These are phyloP conservation scores for Chinchilla lanigera DNA, from an alignment of 2,113 vertebrate genomes.

Conservation along the genomic window DNA sequence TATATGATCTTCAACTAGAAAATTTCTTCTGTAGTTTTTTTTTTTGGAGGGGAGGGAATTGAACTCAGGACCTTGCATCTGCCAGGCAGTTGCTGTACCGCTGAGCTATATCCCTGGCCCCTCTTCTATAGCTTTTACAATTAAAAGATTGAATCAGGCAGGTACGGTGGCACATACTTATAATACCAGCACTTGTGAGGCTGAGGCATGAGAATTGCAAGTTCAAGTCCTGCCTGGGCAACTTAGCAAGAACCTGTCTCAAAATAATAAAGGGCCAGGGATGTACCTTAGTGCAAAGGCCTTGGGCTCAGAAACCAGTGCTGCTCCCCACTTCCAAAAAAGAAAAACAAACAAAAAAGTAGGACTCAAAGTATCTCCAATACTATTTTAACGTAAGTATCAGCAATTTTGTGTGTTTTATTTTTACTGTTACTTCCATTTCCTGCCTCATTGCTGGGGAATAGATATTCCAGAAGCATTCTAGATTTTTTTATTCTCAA, in stretches of 20 bases:
- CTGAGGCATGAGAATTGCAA: neutral
- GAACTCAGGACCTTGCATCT: too few relatives aligned
- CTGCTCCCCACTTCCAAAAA: neutral
- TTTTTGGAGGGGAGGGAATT: too few relatives aligned
- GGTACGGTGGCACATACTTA: neutral
- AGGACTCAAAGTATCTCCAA: neutral
- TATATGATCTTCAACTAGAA: neutral
- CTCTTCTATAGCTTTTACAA: neutral
- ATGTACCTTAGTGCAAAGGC: neutral
- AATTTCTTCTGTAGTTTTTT: neutral
- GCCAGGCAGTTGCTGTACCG: too few relatives aligned
- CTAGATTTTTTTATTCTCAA: neutral
- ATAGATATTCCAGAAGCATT: neutral
- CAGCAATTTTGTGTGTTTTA: neutral
- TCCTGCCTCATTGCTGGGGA: neutral
- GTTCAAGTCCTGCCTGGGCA: neutral
- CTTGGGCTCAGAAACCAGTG: neutral
- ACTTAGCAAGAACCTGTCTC: neutral
- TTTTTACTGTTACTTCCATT: conserved; percentile 1
- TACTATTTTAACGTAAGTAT: neutral
- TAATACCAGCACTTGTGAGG: neutral
- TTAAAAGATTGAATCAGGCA: neutral
- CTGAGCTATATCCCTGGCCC: too few relatives aligned
- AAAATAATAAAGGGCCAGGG: neutral
- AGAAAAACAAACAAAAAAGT: neutral